These are phyloP conservation scores for Zeus faber DNA, from an alignment of 2,113 vertebrate genomes.

Conservation along the genomic window DNA sequence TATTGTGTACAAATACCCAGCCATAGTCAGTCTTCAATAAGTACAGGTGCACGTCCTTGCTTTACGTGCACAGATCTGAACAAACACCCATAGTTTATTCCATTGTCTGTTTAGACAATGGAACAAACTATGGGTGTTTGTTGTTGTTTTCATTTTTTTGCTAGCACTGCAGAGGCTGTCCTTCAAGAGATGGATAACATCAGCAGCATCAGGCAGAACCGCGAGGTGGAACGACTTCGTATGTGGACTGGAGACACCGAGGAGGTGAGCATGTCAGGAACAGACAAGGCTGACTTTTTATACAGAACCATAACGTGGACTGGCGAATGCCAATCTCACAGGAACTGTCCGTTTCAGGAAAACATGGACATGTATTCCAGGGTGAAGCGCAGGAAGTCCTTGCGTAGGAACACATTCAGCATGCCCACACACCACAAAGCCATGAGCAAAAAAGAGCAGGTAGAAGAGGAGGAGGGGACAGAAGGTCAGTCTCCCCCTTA, in stretches of 20 bases:
- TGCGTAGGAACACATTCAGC: constrained; percentile 90
- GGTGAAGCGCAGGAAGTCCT: constrained; percentile 93
- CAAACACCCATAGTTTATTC: too few relatives aligned
- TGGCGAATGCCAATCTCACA: too few relatives aligned
- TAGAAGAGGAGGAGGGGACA: constrained; percentile 87
- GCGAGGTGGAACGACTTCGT: constrained; percentile 94
- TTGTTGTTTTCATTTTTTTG: too few relatives aligned
- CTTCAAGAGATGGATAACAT: constrained; percentile 99
- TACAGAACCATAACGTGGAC: too few relatives aligned
- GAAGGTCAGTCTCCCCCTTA: constrained; percentile 67
- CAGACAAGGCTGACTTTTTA: too few relatives aligned
- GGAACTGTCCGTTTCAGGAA: constrained; percentile 81
- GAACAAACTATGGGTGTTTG: too few relatives aligned
- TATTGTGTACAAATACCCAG: too few relatives aligned
- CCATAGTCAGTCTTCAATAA: too few relatives aligned
- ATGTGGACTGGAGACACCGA: constrained; percentile 97
- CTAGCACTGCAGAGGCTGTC: constrained; percentile 95
- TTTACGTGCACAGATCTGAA: too few relatives aligned
- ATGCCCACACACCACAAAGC: constrained; percentile 94
- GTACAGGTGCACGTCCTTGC: too few relatives aligned
- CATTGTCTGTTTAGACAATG: too few relatives aligned
- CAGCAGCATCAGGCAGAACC: constrained; percentile 90
- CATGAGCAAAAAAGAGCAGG: constrained; percentile 82
- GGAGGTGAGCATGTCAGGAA: constrained; percentile 80
- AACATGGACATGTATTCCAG: constrained; percentile 99